These are phyloP conservation scores for Drosophila mauritiana DNA, from an alignment of 1,140 invertebrate genomes.

Conservation along the genomic window DNA sequence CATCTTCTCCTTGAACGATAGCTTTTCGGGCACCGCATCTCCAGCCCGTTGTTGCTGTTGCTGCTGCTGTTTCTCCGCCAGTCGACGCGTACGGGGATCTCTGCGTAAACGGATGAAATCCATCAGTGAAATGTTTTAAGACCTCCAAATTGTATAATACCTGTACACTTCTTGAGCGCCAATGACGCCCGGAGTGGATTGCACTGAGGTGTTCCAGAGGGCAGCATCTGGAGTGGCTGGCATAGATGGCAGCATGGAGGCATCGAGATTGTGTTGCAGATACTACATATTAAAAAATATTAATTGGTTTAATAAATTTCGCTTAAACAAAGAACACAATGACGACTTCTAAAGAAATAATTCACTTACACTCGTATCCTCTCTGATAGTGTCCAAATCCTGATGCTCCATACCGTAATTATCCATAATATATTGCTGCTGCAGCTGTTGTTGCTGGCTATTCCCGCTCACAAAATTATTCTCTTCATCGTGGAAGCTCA, in stretches of 20 bases:
- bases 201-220: slow-evolving; percentile 85
- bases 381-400: slow-evolving; percentile 88
- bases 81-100: slow-evolving; percentile 92
- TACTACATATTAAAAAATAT: slow-evolving; percentile 27
- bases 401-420: slow-evolving; percentile 58
- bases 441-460: slow-evolving; percentile 42
- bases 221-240: slow-evolving; percentile 89
- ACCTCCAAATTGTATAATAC: slow-evolving; percentile 81
- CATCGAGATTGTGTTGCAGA: slow-evolving; percentile 67
- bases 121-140: not conserved
- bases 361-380: slow-evolving; percentile 92
- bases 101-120: slow-evolving; percentile 83
- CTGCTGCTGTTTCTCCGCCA: slow-evolving; percentile 92
- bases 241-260: slow-evolving; percentile 75
- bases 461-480: slow-evolving; percentile 84
- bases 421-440: slow-evolving; percentile 65
- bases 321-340: too few relatives aligned
- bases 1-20: slow-evolving; percentile 98
- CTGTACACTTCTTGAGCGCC: slow-evolving; percentile 97
- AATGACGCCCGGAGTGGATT: slow-evolving; percentile 94
- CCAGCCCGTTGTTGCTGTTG: slow-evolving; percentile 88
- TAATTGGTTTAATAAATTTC: not conserved
- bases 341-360: not conserved
- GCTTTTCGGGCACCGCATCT: slow-evolving; percentile 92
- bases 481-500: slow-evolving; percentile 91